Base-by-base conservation (phyloP, 2,113 vertebrate genomes). In the Paralichthys olivaceus region DNA sequence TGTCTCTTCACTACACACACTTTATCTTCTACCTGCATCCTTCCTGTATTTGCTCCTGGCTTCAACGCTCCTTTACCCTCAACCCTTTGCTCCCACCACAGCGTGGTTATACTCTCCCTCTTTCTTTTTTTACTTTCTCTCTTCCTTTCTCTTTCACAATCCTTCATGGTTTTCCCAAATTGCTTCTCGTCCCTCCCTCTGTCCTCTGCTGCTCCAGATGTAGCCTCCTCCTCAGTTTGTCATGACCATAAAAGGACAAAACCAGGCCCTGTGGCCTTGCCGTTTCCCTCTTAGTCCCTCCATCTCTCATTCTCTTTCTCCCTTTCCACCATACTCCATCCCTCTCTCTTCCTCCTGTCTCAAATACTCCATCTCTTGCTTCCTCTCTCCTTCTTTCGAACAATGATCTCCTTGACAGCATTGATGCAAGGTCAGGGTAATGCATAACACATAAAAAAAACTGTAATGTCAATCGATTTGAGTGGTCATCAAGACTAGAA, bases 231-330 rank as follows among this genome's bases (percentile, higher is more conserved):
- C 28, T 57, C 63, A 70, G 45, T 89, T 90, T 86, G 83, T 81
- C 80, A 76, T 91, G 72, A 88, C 93, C 91, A 90, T 93, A 94
- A 90, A 94, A 92, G 93, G 93, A 78, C 40, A 92, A 84, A 92
- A 81, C 43, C 58, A 65, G 77, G 60, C 74, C 71, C 26, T 56
- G 83, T 58, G 77, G 66, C 72, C 26, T 56, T 22, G 26, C 64
- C 7, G 65, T 62, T 72, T 81, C 63, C 65, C 74, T 83, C 57
- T 34, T 47, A 32, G 37, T 61, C 49, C 34, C 34, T 49, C 11
- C 20, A 19, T 58, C 61, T 61, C 9, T 63, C 61, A 58, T 47
- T 40, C 25, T 17, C 28, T 28, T 56, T 28, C 9, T 43, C 40
- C 13, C 40, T 43, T 43, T 37, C 29, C 11, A 49, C 25, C 0